Evolutionary conservation across 1,140 invertebrate species (phyloP).

Genomic region (Drosophila sucinea): DNA sequence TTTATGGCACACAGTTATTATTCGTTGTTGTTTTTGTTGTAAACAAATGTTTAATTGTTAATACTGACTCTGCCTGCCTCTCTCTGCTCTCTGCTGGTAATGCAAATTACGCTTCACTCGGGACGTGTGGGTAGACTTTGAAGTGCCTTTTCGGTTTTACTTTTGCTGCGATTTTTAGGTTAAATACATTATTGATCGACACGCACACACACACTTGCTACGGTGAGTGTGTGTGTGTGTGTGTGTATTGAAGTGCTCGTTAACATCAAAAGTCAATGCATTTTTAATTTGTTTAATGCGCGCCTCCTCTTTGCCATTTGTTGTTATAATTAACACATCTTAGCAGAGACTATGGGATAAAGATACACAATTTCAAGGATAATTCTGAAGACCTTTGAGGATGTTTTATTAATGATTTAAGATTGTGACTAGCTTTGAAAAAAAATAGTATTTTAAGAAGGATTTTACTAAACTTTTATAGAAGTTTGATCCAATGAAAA

Average conservation of each 20-base stretch:
- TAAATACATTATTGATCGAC: conserved; percentile 58
- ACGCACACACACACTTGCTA: conserved; percentile 13
- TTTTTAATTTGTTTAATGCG: conserved; percentile 77
- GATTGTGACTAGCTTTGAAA: too few relatives aligned
- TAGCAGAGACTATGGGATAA: neutral
- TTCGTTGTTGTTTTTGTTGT: conserved; percentile 48
- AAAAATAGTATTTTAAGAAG: too few relatives aligned
- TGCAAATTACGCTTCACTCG: conserved; percentile 61
- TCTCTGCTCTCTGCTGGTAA: conserved; percentile 23
- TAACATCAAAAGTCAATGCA: conserved; percentile 75
- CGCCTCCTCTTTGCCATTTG: conserved; percentile 55
- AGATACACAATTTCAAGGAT: neutral
- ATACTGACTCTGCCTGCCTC: conserved; percentile 18
- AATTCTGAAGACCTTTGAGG: neutral
- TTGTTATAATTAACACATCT: conserved; percentile 63
- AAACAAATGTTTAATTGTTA: conserved; percentile 77
- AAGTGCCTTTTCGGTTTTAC: conserved; percentile 50
- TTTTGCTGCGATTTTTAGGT: conserved; percentile 57
- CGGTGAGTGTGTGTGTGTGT: conserved; percentile 10
- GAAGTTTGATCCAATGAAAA: too few relatives aligned
- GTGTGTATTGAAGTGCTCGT: conserved; percentile 52
- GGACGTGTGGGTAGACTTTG: conserved; percentile 61
- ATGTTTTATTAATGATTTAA: too few relatives aligned
- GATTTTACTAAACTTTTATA: too few relatives aligned
- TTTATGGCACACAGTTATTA: conserved; percentile 38